Percentiles rank a stretch among this genome's conserved stretches.
phyloP scores from a whole-genome alignment of 1,140 invertebrate species.

The Pachyrhynchus sulphureomaculatus region DNA sequence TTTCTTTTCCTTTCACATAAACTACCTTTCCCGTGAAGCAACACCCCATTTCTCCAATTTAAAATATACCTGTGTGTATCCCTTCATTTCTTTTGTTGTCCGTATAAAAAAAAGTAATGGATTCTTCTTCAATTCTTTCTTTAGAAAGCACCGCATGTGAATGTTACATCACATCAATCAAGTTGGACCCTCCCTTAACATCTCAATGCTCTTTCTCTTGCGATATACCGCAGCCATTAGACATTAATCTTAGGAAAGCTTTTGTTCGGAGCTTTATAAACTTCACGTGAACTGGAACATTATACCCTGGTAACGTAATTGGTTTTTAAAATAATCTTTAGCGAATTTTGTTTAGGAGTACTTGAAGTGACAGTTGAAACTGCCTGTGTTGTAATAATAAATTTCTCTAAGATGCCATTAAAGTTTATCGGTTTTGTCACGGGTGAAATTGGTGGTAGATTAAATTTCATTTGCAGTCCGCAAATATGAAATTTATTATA shows the following conservation, averaged over 20 bases:
- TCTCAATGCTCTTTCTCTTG: slow-evolving; percentile 28
- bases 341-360: slow-evolving; percentile 25
- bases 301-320: slow-evolving; percentile 23
- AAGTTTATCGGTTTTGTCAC: slow-evolving; percentile 13
- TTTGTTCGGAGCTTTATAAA: slow-evolving; percentile 19
- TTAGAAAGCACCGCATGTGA: slow-evolving; percentile 20
- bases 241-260: slow-evolving; percentile 25
- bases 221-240: slow-evolving; percentile 29
- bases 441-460: slow-evolving; percentile 9
- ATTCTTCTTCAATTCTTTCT: slow-evolving; percentile 16
- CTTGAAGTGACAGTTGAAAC: slow-evolving; percentile 17
- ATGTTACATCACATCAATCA: slow-evolving; percentile 25
- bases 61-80: slow-evolving; percentile 10
- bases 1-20: slow-evolving; percentile 1
- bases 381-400: slow-evolving; percentile 22
- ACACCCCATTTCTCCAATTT: slow-evolving; percentile 1
- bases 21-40: neutral
- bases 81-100: slow-evolving; percentile 6
- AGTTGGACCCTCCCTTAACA: slow-evolving; percentile 29
- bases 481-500: too few relatives aligned
- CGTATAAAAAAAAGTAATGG: slow-evolving; percentile 10
- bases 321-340: slow-evolving; percentile 28
- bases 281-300: slow-evolving; percentile 27
- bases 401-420: slow-evolving; percentile 5
- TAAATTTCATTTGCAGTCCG: neutral